Base-by-base conservation (phyloP, 2,888 invertebrate species). In the Xanthorhoe designata region DNA sequence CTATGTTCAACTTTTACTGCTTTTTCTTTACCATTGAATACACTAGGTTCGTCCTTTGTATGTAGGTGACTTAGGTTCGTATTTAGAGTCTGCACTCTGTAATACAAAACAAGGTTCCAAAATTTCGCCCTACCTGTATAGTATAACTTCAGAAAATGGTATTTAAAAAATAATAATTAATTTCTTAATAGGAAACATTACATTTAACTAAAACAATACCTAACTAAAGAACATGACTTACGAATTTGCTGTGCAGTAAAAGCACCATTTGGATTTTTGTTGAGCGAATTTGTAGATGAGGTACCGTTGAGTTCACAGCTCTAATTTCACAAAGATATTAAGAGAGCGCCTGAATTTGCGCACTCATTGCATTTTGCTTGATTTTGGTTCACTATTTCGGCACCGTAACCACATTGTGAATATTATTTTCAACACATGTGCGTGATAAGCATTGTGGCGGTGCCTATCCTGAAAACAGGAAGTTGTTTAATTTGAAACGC, bases 281-380 rank as follows among this genome's bases (percentile, higher is more conserved):
- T 24, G 52, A 53, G 52, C 32, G 10, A 17, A 29, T 8, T 50
- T 38, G 17, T 52, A 61, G 59, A 24, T 47, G 50, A 54, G 15
- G 61, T 54, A 60, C 65, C 57, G 52, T 47, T 47, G 35, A 52
- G 57, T 58, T 66, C 55, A n/a, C 63, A 29, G 64, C 50, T 64
- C 68, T 73, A 68, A 69, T 71, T 68, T 66, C 69, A 69, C 73
- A 69, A 69, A 73, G 73, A 69, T 69, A 64, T 68, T 68, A 38
- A 47, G 62, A 45, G 65, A 52, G 62, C 61, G 60, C 47, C 54
- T 52, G 53, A 71, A 71, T 66, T 68, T 63, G 70, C 61, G 53
- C 69, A 64, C 60, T 68, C 64, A 66, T 62, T 64, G 69, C 60
- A 69, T 68, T 69, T 61, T 66, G 56, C 64, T 63, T 66, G 58